Percentiles rank a stretch among this genome's conserved stretches.
Conservation (phyloP, 2,888 invertebrate genomes). For the Dastarcus helophoroides region DNA sequence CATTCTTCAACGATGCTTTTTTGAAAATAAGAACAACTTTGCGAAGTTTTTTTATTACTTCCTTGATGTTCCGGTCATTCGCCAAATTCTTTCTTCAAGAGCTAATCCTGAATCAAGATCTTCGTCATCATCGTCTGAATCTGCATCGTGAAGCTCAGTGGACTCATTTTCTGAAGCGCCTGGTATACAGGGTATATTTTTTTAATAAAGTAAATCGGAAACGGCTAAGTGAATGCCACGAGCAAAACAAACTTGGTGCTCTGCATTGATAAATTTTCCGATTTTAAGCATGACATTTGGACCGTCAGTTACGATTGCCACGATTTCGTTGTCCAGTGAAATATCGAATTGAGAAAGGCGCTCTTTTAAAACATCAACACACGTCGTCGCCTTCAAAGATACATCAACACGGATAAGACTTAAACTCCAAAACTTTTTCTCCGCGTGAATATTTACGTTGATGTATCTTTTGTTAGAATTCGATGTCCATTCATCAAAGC, state of each 20-base stretch:
- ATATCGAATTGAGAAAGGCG: too few species aligned
- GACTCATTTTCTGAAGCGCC: conserved; percentile 1
- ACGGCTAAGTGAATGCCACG: not conserved
- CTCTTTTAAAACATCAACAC: too few species aligned
- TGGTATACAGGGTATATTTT: not conserved
- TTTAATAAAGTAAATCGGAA: not conserved
- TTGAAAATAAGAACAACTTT: not conserved
- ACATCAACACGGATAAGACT: too few species aligned
- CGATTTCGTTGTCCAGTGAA: too few species aligned
- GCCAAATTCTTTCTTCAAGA: not conserved
- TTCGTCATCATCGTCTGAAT: not conserved
- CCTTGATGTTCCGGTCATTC: not conserved
- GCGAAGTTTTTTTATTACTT: not conserved
- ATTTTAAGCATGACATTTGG: conserved; percentile 1
- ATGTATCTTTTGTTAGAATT: too few species aligned
- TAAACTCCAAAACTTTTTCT: too few species aligned
- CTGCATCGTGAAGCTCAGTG: not conserved
- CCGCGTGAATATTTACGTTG: too few species aligned
- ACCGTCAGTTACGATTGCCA: too few species aligned
- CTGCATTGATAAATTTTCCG: too few species aligned
- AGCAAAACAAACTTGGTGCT: too few species aligned
- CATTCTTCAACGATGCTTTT: conserved; percentile 6
- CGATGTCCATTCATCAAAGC: too few species aligned
- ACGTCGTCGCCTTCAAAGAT: too few species aligned
- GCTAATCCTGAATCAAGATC: not conserved